Evolutionary conservation across 1,140 invertebrate genomes (phyloP), one percentile per base, ranked within the genome.

Genomic region (Drosophila sechellia): DNA sequence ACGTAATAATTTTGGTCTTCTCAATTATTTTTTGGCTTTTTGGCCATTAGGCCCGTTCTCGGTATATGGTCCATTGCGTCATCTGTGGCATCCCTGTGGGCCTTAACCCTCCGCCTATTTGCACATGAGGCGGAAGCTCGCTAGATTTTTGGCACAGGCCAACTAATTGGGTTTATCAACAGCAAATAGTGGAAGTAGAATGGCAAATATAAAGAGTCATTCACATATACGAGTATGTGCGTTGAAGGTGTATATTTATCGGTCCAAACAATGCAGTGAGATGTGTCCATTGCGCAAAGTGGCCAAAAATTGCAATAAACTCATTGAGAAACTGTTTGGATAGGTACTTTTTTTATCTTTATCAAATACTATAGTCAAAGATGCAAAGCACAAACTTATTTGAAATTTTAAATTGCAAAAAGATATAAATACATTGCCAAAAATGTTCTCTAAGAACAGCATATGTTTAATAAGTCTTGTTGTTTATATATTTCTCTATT

Each of bases 81-180:
- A 76, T 27, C 40, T 10, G 3, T 20, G 20, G 11, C 22, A 48
- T 39, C 46, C 46, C 54, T 43, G 17, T 20, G 34, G 48, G 37
- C 61, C 34, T 15, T 39, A 46, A 22, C 37, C 45, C 48, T 40
- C 46, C 34, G 22, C 27, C 52, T 35, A n/a, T 27, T 39, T 46
- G 40, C 27, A 49, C 25, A 53, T 6, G 22, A 75, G 25, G 73
- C 73, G 72, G 63, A 77, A 77, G 73, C 49, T 17, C 13, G 15
- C 31, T 8, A 11, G n/a, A 31, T 31, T 46, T 76, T 76, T 86
- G 78, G 69, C 83, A 87, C 54, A 40, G 65, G 35, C 50, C 74
- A 71, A 59, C 78, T 85, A 85, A 85, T 85, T 85, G 56, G 45
- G 60, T 79, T 68, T 76, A 86, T 86, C 83, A 81, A 86, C 75